These are phyloP conservation scores for Pemphigus obesinymphae DNA, from an alignment of 1,140 invertebrate species.

Conservation along the genomic window DNA sequence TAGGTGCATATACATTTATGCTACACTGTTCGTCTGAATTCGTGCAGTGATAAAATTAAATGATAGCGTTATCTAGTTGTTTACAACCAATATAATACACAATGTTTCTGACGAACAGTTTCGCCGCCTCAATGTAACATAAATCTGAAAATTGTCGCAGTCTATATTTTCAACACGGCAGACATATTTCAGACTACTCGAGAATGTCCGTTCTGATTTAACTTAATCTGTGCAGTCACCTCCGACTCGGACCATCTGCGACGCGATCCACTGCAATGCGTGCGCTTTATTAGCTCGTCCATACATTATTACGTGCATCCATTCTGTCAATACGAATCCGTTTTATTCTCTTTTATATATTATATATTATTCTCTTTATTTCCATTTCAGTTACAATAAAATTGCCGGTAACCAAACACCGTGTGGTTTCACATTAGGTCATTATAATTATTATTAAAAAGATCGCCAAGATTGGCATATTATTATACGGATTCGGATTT, in stretches of 20 bases:
- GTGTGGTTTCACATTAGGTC: not conserved
- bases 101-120: too few species aligned
- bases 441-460: conserved; percentile 1
- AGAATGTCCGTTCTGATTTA: not conserved
- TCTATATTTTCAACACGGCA: too few species aligned
- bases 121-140: too few species aligned
- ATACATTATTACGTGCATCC: not conserved
- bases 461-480: not conserved
- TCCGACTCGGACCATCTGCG: not conserved
- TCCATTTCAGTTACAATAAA: not conserved
- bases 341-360: not conserved
- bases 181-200: too few species aligned
- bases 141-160: too few species aligned
- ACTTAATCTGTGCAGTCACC: not conserved
- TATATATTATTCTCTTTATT: not conserved
- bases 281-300: not conserved
- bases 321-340: not conserved
- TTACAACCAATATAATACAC: too few species aligned
- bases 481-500: not conserved
- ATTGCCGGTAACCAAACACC: not conserved
- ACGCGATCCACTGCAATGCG: not conserved
- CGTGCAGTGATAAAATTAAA: too few species aligned
- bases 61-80: too few species aligned
- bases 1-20: too few species aligned
- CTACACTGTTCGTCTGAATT: too few species aligned